These are phyloP conservation scores for Sebastes fasciatus DNA, from an alignment of 2,113 vertebrate genomes.

Conservation along the genomic window DNA sequence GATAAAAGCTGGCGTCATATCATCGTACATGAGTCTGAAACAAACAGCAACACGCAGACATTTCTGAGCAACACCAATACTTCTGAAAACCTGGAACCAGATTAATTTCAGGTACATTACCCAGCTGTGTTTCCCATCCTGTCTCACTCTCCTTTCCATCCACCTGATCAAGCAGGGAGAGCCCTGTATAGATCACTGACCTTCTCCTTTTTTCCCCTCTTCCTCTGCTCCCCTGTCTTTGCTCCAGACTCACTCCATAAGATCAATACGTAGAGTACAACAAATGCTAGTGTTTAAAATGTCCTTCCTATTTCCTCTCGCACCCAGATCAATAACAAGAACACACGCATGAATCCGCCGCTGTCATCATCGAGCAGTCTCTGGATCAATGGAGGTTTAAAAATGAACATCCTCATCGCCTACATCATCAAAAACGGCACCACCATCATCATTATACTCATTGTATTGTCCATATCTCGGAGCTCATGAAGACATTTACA, in stretches of 20 bases:
- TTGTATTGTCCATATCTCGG: constrained; percentile 7
- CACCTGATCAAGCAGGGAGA: background rate
- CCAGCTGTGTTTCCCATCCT: background rate
- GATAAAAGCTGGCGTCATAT: constrained; percentile 18
- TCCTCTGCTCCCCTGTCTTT: background rate
- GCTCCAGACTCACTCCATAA: constrained; percentile 5
- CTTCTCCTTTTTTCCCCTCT: constrained; percentile 9
- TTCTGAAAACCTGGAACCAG: constrained; percentile 2
- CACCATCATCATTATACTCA: background rate
- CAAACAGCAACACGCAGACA: constrained; percentile 8
- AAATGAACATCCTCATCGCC: constrained; percentile 29
- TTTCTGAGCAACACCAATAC: background rate
- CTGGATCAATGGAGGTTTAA: constrained; percentile 46
- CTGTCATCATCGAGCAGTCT: constrained; percentile 35
- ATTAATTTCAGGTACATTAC: background rate
- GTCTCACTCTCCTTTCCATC: background rate
- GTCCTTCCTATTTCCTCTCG: constrained; percentile 34
- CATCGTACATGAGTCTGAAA: constrained; percentile 16
- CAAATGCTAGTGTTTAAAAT: constrained; percentile 51
- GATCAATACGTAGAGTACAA: constrained; percentile 48
- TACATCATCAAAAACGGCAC: constrained; percentile 19
- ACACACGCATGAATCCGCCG: background rate
- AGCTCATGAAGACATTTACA: background rate
- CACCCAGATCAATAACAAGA: constrained; percentile 32
- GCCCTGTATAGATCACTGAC: constrained; percentile 21